Base-by-base conservation (phyloP, 2,113 vertebrate species). In the Acrocephalus arundinaceus region DNA sequence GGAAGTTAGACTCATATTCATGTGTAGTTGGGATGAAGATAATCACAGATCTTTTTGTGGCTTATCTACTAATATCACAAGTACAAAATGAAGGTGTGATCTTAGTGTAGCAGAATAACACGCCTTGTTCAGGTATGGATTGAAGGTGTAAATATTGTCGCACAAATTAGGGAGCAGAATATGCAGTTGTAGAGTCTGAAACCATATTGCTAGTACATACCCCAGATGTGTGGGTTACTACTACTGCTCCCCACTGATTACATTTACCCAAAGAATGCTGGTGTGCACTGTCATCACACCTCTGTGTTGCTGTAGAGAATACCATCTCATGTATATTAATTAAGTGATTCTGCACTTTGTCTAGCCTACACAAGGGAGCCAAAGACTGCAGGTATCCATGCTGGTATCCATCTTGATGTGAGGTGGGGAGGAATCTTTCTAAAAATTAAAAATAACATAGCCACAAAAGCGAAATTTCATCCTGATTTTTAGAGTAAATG, bases 321-420 rank as follows among this genome's bases (percentile, higher is more conserved):
- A 54, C 9, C 19, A 24, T 28, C 19, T 49, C 33, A 18, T 27
- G 4, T 35, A 30, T 33, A 61, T 51, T 39, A 67, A 54, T 46
- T 58, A 52, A 41, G 9, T 48, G 14, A 19, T 84, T 59, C 30
- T 81, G 21, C 7, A 54, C 48, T 17, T 83, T 77, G 14, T n/a
- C 55, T 22, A 59, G 17, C 16, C 27, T 65, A 31, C 41, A 58
- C 0, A 2, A 95, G 17, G 27, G 37, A 82, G 27, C 4, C 52
- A 58, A 51, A 30, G 23, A 39, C 28, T 48, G 11, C 33, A 51
- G 0, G 0, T 45, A 28, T 28, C 20, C 9, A 11, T 16, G 2
- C 3, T 67, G 52, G 6, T 28, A 24, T 19, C 18, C 5, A 25
- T 58, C 57, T 68, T 72, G 25, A n/a, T 33, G 30, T 13, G 16